These are phyloP conservation scores for Lynx canadensis DNA, from an alignment of 2,113 vertebrate species.

Conservation along the genomic window DNA sequence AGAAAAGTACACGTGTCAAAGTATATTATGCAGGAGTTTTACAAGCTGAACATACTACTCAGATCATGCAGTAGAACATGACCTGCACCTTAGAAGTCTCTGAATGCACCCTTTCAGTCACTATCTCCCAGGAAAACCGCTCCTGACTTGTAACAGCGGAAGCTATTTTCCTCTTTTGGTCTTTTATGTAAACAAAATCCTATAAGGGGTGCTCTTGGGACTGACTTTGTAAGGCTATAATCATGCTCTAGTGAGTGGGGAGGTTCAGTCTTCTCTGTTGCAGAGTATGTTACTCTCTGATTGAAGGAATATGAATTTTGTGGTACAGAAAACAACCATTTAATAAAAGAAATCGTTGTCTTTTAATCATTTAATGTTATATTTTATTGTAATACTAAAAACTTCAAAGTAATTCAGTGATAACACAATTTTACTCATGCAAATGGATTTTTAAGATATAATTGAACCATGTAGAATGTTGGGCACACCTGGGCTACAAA, in stretches of 20 bases:
- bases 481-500: background rate
- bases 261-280: background rate
- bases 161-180: background rate
- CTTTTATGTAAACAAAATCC: background rate
- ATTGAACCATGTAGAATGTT: background rate
- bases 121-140: background rate
- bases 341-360: background rate
- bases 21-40: background rate
- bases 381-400: background rate
- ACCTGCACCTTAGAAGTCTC: background rate
- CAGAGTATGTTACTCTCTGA: background rate
- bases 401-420: background rate
- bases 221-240: background rate
- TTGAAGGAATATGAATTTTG: background rate
- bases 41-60: background rate
- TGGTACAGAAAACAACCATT: background rate
- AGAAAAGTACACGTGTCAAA: background rate
- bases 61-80: background rate
- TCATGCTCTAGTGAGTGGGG: background rate
- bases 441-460: background rate
- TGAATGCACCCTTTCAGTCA: background rate
- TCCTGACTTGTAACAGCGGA: background rate
- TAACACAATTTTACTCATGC: background rate
- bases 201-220: background rate
- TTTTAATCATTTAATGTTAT: background rate